phyloP scores from a whole-genome alignment of 2,797 vertebrate species.

The Eptatretus atami region DNA sequence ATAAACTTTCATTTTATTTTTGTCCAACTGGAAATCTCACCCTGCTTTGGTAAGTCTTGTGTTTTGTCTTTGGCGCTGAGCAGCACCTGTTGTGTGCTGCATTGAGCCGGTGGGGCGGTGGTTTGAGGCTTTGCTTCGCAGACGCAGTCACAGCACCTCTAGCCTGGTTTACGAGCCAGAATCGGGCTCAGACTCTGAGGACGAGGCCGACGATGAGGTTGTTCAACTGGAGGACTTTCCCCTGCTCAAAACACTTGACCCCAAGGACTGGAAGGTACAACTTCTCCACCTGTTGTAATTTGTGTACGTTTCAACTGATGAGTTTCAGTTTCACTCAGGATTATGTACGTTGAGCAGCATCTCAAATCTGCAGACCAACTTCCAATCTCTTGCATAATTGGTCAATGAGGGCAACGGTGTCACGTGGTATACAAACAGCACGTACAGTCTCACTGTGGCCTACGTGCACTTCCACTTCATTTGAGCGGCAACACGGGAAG shows the following conservation, averaged over 20 bases:
- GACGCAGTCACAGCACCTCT: slow-evolving; percentile 43
- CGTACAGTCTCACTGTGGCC: not conserved
- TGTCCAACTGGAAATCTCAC: no score
- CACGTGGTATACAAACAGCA: not conserved
- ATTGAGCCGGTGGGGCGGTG: slow-evolving; percentile 88
- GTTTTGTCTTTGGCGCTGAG: no score
- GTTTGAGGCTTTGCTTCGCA: slow-evolving; percentile 81
- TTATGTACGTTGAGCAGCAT: not conserved
- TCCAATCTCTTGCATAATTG: not conserved
- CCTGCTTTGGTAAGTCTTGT: no score
- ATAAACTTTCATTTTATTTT: no score
- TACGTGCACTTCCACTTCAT: not conserved
- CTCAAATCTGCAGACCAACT: not conserved
- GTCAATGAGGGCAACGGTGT: not conserved
- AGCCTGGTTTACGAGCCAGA: slow-evolving; percentile 82
- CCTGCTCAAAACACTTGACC: slow-evolving; percentile 73
- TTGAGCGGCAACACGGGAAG: no score
- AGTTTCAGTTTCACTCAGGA: not conserved
- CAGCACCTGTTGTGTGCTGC: slow-evolving; percentile 48
- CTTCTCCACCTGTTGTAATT: not conserved
- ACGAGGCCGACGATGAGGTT: slow-evolving; percentile 78
- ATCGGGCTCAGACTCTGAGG: slow-evolving; percentile 64
- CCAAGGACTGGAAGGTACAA: slow-evolving; percentile 94
- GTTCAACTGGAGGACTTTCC: slow-evolving; percentile 61
- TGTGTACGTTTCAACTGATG: not conserved